Base-by-base conservation (phyloP, 2,888 invertebrate species). In the Acrobasis consociella region DNA sequence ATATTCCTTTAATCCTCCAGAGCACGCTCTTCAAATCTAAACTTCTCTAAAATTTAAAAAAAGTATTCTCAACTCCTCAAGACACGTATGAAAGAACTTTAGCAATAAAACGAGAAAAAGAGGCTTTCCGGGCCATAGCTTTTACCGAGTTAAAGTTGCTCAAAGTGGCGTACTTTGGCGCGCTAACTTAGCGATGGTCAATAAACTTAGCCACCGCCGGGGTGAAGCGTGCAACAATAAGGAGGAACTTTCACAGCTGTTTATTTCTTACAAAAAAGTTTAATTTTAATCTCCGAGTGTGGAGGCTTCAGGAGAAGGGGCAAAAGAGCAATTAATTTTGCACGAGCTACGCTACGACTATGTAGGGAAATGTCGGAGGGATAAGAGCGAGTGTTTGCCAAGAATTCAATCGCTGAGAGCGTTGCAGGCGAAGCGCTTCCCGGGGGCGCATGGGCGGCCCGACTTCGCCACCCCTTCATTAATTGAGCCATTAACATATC, bases 31-130 rank as follows among this genome's bases (percentile, higher is more conserved):
- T 13, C 13, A 46, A 46, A 46, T 46, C 46, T 46, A 5, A 46
- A 46, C 13, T 46, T 46, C 46, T 46, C 62, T 64, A 68, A 73
- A 69, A 65, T 62, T 75, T 72, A 79, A 80, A 79, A 81, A 80
- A 74, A 78, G 76, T 78, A 75, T 77, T 80, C 76, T 79, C 72
- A 81, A 82, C 74, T 85, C 82, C 78, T 75, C 78, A 78, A 82
- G 80, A 81, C 87, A 87, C 87, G 86, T 87, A 87, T 87, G 85
- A 80, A 81, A 79, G 80, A 90, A 89, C 83, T 90, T 91, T 84
- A 70, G 82, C 85, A 90, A 91, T 91, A 89, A 90, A 89, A 87
- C 73, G 81, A 76, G 80, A 82, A 86, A 85, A 85, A 84, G 84
- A 80, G 80, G 80, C 83, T 85, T 80, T 79, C 74, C 76, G 80